Evolutionary conservation across 2,113 vertebrate species (phyloP).

Genomic region (Pachycephala philippinensis): DNA sequence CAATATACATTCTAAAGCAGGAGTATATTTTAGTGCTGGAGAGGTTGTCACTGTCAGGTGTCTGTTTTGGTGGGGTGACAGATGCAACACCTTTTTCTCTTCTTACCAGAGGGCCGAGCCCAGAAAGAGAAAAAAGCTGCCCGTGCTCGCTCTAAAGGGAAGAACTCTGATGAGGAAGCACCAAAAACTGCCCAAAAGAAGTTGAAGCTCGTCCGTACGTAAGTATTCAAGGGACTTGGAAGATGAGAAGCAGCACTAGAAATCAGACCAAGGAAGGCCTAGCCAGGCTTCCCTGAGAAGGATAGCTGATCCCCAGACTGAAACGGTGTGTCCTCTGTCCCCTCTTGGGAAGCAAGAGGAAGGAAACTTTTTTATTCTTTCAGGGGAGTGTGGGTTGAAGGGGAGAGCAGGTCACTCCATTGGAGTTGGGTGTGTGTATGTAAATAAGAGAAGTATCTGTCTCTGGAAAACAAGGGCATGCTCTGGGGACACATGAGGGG

Average conservation of each 20-base stretch:
- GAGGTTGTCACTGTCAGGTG: not conserved
- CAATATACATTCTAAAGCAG: not conserved
- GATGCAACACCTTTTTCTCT: not conserved
- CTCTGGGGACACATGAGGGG: not conserved
- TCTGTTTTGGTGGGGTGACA: not conserved
- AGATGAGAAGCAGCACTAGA: not conserved
- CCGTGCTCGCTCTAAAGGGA: constrained; percentile 91
- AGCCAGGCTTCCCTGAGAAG: not conserved
- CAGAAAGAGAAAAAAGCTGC: constrained; percentile 93
- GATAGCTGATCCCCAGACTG: not conserved
- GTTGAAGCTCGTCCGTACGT: constrained; percentile 92
- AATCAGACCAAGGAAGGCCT: not conserved
- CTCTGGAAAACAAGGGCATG: not conserved
- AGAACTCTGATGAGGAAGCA: constrained; percentile 91
- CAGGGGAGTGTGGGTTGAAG: not conserved
- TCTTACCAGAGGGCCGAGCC: constrained; percentile 78
- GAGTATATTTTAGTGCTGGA: not conserved
- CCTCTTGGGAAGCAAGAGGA: not conserved
- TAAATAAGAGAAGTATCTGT: not conserved
- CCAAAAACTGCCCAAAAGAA: constrained; percentile 92
- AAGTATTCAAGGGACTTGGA: constrained; percentile 21
- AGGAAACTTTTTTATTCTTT: not conserved
- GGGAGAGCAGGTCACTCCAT: not conserved
- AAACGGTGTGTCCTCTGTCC: not conserved
- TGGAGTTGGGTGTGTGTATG: not conserved